These are phyloP conservation scores for Stomorhina lunata DNA, from an alignment of 2,888 invertebrate species.

Conservation along the genomic window DNA sequence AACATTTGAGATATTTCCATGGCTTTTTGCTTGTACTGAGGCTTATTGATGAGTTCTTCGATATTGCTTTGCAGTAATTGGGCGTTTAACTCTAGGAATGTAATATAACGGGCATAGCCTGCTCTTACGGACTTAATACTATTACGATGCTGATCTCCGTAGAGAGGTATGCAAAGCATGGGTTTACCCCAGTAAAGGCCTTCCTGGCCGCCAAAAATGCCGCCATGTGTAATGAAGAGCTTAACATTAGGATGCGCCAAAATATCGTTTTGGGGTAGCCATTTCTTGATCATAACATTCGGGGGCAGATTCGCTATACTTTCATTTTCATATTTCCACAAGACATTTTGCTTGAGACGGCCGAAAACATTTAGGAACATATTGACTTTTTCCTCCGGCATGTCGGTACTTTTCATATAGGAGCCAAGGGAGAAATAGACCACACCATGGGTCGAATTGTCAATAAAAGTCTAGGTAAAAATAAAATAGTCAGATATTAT, in stretches of 20 bases:
- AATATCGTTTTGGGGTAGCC: constrained; percentile 82
- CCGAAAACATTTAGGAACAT: constrained; percentile 79
- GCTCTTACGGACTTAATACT: constrained; percentile 76
- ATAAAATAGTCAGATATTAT: too few species aligned
- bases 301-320: constrained; percentile 77
- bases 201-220: constrained; percentile 80
- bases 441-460: constrained; percentile 79
- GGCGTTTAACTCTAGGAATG: constrained; percentile 76
- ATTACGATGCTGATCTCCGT: constrained; percentile 80
- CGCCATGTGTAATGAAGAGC: constrained; percentile 80
- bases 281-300: constrained; percentile 80
- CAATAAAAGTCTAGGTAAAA: constrained; percentile 74
- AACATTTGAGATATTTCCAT: constrained; percentile 80
- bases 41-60: constrained; percentile 76
- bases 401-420: constrained; percentile 78
- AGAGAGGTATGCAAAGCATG: constrained; percentile 80
- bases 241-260: constrained; percentile 79
- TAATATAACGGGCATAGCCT: constrained; percentile 78
- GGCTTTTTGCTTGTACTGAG: constrained; percentile 78
- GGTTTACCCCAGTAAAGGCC: constrained; percentile 80
- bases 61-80: constrained; percentile 76
- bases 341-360: constrained; percentile 80
- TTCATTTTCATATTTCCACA: constrained; percentile 81
- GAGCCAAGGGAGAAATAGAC: constrained; percentile 81
- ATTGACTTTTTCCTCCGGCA: constrained; percentile 78